Percentiles rank a stretch among this genome's conserved stretches.
These are phyloP conservation scores for Mastomys natalensis DNA, from an alignment of 2,113 vertebrate species.

Conservation along the genomic window DNA sequence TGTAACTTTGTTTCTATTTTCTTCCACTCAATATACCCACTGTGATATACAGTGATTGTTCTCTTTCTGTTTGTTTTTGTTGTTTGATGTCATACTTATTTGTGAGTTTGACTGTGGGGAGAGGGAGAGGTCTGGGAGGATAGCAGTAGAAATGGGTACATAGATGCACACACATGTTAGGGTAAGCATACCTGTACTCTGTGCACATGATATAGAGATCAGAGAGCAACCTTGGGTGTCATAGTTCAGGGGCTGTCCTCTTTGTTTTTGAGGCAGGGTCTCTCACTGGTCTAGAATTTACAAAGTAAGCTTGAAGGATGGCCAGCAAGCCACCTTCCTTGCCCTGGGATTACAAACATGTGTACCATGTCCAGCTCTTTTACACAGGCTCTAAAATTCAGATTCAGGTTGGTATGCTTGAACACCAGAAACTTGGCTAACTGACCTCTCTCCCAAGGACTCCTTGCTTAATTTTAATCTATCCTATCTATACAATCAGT, in stretches of 20 bases:
- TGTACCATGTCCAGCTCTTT: background rate
- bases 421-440: background rate
- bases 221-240: background rate
- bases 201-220: background rate
- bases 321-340: too few relatives aligned
- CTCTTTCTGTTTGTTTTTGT: background rate
- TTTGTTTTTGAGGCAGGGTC: background rate
- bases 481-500: too few relatives aligned
- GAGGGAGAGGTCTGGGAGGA: background rate
- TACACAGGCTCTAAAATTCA: background rate
- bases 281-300: background rate
- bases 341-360: background rate
- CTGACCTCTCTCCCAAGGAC: too few relatives aligned
- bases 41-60: background rate
- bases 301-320: background rate
- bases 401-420: background rate
- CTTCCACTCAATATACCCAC: background rate
- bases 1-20: background rate
- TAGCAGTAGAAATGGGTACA: background rate
- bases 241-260: background rate
- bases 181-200: background rate
- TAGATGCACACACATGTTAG: background rate
- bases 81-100: background rate
- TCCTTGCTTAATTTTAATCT: background rate
- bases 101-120: background rate